Evolutionary conservation across 2,113 vertebrate species (phyloP).

Genomic region (Otus sunia): DNA sequence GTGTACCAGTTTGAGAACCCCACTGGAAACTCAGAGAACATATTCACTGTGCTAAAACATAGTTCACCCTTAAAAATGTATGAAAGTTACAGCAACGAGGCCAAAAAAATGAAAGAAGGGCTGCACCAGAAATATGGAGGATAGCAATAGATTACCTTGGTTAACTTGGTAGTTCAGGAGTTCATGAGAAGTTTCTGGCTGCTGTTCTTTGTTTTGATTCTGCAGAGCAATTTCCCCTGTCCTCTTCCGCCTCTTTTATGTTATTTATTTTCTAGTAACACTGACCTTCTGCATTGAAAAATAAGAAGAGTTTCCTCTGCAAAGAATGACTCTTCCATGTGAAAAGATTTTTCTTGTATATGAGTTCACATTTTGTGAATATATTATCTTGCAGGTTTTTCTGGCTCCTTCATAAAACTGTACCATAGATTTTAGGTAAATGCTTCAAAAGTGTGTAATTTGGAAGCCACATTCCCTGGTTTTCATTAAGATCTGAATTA

Average conservation of each 20-base stretch:
- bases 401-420: background rate
- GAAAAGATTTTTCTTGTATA: background rate
- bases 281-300: constrained; percentile 24
- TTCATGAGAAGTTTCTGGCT: constrained; percentile 48
- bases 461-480: background rate
- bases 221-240: constrained; percentile 41
- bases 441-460: background rate
- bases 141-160: constrained; percentile 22
- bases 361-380: background rate
- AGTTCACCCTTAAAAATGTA: background rate
- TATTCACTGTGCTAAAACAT: background rate
- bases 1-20: background rate
- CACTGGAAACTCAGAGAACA: background rate
- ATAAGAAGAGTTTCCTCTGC: background rate
- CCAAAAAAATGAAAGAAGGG: background rate
- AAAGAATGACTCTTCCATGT: background rate
- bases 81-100: rapidly evolving
- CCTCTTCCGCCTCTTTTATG: constrained; percentile 21
- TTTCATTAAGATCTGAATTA: background rate
- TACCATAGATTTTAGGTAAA: background rate
- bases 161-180: constrained; percentile 43
- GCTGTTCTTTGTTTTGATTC: constrained; percentile 46
- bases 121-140: background rate
- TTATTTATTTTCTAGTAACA: constrained; percentile 46
- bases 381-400: background rate